Conservation (phyloP, 2,113 vertebrate species). For the Tautogolabrus adspersus region DNA sequence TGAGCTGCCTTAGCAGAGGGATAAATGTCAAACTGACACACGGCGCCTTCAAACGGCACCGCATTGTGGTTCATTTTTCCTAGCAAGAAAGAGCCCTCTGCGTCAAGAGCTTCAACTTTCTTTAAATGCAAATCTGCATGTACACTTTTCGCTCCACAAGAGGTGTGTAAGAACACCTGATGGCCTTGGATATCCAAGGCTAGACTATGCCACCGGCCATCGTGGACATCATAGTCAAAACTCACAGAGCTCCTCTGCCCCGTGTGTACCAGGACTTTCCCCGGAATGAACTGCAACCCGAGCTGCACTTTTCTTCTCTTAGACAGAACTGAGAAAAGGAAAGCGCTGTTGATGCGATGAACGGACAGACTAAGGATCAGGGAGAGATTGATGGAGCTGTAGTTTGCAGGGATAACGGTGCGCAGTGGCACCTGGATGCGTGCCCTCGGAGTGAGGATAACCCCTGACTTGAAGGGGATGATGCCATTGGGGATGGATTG, state of each 20-base stretch:
- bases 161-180: slow-evolving; percentile 89
- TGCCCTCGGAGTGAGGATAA: slow-evolving; percentile 92
- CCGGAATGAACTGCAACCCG: slow-evolving; percentile 91
- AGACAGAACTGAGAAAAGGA: slow-evolving; percentile 91
- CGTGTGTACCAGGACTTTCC: slow-evolving; percentile 87
- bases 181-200: slow-evolving; percentile 88
- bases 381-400: slow-evolving; percentile 84
- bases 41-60: slow-evolving; percentile 93
- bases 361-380: slow-evolving; percentile 92
- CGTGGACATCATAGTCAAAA: slow-evolving; percentile 93
- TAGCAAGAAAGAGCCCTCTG: slow-evolving; percentile 91
- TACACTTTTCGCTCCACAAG: slow-evolving; percentile 89
- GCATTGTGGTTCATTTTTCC: slow-evolving; percentile 92
- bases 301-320: slow-evolving; percentile 91
- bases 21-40: slow-evolving; percentile 97
- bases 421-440: slow-evolving; percentile 86
- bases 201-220: slow-evolving; percentile 95
- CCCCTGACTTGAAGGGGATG: slow-evolving; percentile 92
- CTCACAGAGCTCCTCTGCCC: slow-evolving; percentile 90
- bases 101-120: slow-evolving; percentile 88
- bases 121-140: slow-evolving; percentile 87
- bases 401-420: slow-evolving; percentile 83
- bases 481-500: slow-evolving; percentile 84
- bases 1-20: slow-evolving; percentile 94
- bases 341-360: slow-evolving; percentile 94